Evolutionary conservation across 2,888 invertebrate genomes (phyloP).

Genomic region (Rhimphoctona megacephalus): DNA sequence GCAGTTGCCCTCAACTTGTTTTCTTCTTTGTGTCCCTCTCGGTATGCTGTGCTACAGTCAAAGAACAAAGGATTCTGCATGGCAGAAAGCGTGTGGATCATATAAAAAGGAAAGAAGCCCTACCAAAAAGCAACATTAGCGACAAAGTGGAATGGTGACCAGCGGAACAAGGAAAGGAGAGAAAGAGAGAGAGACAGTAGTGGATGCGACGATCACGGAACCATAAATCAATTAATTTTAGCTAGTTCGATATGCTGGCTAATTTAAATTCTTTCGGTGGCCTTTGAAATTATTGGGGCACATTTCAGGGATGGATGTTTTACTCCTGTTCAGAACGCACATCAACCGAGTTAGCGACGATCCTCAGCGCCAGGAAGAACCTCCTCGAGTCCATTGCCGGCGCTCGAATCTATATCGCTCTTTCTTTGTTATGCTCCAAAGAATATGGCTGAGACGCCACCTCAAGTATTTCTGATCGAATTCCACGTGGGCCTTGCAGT

Average conservation of each 20-base stretch:
- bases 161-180: not conserved
- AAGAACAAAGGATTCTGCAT: constrained; percentile 62
- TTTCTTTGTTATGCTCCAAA: constrained; percentile 65
- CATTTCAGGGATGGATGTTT: constrained; percentile 69
- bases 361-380: constrained; percentile 57
- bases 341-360: constrained; percentile 51
- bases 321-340: constrained; percentile 14
- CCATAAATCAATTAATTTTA: constrained; percentile 85
- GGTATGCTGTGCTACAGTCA: constrained; percentile 23
- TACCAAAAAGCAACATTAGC: constrained; percentile 43
- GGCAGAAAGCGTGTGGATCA: constrained; percentile 65
- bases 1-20: not conserved
- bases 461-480: constrained; percentile 84
- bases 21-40: constrained; percentile 38
- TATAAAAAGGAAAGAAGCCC: constrained; percentile 58
- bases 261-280: constrained; percentile 84
- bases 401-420: constrained; percentile 48
- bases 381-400: constrained; percentile 45
- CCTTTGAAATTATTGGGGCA: constrained; percentile 78
- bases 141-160: constrained; percentile 44
- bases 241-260: constrained; percentile 82
- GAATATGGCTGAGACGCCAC: constrained; percentile 81
- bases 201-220: constrained; percentile 74
- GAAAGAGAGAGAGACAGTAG: constrained; percentile 17
- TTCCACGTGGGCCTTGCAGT: constrained; percentile 80